Evolutionary conservation across 2,797 vertebrate species (phyloP).

Genomic region (Bovichtus diacanthus): DNA sequence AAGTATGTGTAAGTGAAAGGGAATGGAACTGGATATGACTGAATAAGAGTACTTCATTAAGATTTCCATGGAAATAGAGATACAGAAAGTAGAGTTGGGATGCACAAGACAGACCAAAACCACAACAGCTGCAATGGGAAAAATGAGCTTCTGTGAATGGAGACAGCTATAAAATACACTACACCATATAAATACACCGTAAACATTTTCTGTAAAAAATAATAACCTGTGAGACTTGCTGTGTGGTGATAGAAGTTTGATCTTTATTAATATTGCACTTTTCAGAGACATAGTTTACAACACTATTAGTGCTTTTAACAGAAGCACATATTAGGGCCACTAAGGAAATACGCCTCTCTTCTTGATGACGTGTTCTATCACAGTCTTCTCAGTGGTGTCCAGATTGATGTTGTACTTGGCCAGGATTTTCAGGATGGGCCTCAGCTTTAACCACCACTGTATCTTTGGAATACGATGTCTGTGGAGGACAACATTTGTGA

Average conservation of each 20-base stretch:
- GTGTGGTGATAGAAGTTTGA: constrained; percentile 1
- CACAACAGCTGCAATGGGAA: neutral
- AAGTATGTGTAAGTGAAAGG: too few relatives aligned
- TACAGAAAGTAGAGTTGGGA: neutral
- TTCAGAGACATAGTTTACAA: constrained; percentile 28
- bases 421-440: constrained; percentile 92
- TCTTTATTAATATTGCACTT: constrained; percentile 56
- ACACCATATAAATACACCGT: neutral
- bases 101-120: neutral
- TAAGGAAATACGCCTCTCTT: constrained; percentile 73
- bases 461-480: constrained; percentile 91
- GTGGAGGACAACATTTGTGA: constrained; percentile 33
- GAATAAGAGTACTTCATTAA: neutral
- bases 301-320: constrained; percentile 46
- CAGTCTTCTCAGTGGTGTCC: constrained; percentile 87
- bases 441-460: constrained; percentile 92
- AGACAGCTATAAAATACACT: neutral
- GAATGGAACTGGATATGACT: neutral
- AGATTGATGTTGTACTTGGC: constrained; percentile 89
- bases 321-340: constrained; percentile 57
- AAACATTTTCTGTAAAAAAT: neutral
- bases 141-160: neutral
- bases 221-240: neutral
- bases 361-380: constrained; percentile 88
- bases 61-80: neutral